phyloP scores from a whole-genome alignment of 2,888 invertebrate species.

The Drosophila borborema region DNA sequence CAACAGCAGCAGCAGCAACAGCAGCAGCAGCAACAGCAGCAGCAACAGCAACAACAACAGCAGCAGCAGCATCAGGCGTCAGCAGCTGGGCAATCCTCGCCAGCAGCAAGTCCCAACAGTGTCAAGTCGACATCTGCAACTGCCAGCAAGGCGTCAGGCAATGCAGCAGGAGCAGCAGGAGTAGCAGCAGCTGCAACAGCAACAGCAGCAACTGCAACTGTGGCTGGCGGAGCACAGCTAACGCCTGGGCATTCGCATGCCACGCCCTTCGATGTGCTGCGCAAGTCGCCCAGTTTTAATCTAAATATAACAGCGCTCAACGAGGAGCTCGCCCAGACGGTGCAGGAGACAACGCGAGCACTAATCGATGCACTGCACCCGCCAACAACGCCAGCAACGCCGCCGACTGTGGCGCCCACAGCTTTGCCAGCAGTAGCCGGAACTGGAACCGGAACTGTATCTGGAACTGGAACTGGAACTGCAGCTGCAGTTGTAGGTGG shows the following conservation, averaged over 20 bases:
- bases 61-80: slow-evolving; percentile 8
- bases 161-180: background rate
- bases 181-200: background rate
- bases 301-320: slow-evolving; percentile 83
- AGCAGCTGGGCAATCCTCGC: slow-evolving; percentile 10
- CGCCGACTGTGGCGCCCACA: background rate
- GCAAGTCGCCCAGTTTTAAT: slow-evolving; percentile 85
- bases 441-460: background rate
- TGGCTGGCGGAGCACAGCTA: slow-evolving; percentile 20
- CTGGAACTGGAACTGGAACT: background rate
- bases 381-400: slow-evolving; percentile 54
- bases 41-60: slow-evolving; percentile 20
- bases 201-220: background rate
- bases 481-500: no score
- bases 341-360: slow-evolving; percentile 83
- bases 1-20: slow-evolving; percentile 32
- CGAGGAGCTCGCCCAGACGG: slow-evolving; percentile 83
- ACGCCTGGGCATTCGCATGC: slow-evolving; percentile 37
- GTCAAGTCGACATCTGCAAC: background rate
- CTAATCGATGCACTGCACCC: slow-evolving; percentile 78
- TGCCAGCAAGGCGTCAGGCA: background rate
- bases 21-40: slow-evolving; percentile 20
- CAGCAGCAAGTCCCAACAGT: slow-evolving; percentile 27
- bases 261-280: slow-evolving; percentile 85
- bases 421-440: background rate